Evolutionary conservation across 2,888 invertebrate genomes (phyloP), one percentile per base, ranked within the genome.

Genomic region (Caenorhabditis sp.): DNA sequence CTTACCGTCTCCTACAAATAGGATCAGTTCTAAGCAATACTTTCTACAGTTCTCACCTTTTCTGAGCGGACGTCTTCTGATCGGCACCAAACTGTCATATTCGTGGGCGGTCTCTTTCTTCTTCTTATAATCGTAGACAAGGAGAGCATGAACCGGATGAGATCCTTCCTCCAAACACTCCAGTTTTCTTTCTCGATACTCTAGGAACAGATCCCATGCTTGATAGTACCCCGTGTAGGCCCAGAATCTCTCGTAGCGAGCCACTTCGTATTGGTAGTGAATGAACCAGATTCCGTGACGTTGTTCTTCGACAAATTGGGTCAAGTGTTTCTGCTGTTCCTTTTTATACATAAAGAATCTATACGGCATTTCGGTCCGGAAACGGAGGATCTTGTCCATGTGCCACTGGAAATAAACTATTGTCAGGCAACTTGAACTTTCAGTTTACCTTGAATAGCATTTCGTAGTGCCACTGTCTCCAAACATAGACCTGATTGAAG

Each of bases 381-480:
- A 1, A 0, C 26, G 54, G 6, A 6, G 12, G 12, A 54, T 54
- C 24, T 54, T 14, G 1, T 54, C 14, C 6, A 38, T 6, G 54
- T 54, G 14, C 12, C 54, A 26, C 24, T 26, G 26, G 41, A 61
- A 61, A n/a, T 19, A 54, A 19, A 24, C 54, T 26, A 3, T 54
- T 24, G n/a, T n/a, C n/a, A n/a, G n/a, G n/a, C 2, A 8, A 24
- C 26, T 4, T 3, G 16, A 24, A 5, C 6, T 8, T 26, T 24
- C 31, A 28, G 41, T 59, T 59, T 22, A 76, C 75, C 44, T 49
- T 4, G 22, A 76, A 76, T 35, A 76, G 31, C 16, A 76, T 28
- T 38, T 76, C 75, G 44, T 76, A 76, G 26, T 68, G 66, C 2
- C 66, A 26, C 35, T 31, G 28, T 26, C 75, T 19, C 75, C 75